Percentiles rank a stretch among this genome's conserved stretches.
Conservation (phyloP, 37 sponge, comb jelly and placozoan species). For the Lycopodina hypogea region DNA sequence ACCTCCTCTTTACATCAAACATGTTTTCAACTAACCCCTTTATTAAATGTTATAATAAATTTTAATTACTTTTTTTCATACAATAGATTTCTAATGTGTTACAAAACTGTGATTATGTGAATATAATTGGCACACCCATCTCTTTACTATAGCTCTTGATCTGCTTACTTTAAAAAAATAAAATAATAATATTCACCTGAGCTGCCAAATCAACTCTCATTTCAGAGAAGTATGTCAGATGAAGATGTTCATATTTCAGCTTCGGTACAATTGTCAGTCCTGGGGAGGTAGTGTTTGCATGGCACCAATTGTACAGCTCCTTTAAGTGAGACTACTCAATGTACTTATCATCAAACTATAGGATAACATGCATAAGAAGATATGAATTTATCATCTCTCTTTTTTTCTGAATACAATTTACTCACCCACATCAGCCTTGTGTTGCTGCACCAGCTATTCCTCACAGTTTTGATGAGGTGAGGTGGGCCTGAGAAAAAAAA, state of each 20-base stretch:
- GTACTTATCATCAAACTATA: neutral
- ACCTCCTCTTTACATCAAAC: no score
- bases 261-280: neutral
- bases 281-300: neutral
- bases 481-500: constrained; percentile 18
- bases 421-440: neutral
- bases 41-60: no score
- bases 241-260: neutral
- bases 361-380: no score
- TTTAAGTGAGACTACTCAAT: neutral
- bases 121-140: no score
- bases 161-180: no score
- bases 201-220: neutral
- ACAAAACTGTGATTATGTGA: no score
- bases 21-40: no score
- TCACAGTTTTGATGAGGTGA: neutral
- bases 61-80: no score
- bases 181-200: neutral
- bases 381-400: neutral
- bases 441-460: neutral
- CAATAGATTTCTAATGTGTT: no score
- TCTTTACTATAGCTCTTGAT: no score
- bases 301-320: neutral
- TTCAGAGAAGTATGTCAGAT: neutral
- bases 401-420: neutral